A percentile compares a stretch with the other conserved stretches of the same genome.
phyloP scores from a whole-genome alignment of 2,888 invertebrate genomes.

The Koerneria pararmatus region DNA sequence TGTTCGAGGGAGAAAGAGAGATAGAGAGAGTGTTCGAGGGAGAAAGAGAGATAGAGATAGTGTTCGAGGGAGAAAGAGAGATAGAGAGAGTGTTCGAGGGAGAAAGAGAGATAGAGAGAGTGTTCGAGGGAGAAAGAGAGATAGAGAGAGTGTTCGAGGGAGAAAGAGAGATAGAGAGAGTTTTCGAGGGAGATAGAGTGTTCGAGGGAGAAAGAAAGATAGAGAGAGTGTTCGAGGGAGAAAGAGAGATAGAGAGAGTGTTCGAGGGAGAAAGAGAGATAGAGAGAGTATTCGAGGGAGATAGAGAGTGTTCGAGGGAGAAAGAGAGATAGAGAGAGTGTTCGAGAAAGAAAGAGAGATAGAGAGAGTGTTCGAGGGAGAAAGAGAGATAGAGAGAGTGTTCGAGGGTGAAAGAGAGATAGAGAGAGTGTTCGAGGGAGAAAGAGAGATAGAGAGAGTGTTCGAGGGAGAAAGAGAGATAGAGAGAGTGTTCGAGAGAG shows the following conservation, averaged over 20 bases:
- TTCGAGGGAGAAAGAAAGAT: background rate
- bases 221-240: background rate
- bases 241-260: background rate
- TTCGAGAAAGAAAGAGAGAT: background rate
- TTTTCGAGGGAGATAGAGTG: too few species aligned
- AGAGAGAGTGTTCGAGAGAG: too few species aligned
- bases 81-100: background rate
- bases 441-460: background rate
- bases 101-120: background rate
- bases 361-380: background rate
- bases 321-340: background rate
- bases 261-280: background rate
- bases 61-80: background rate
- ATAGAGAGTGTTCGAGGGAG: background rate
- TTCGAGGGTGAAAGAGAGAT: background rate
- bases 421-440: too few species aligned
- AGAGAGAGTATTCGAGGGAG: background rate
- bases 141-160: background rate
- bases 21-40: background rate
- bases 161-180: too few species aligned
- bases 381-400: background rate
- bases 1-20: background rate
- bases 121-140: background rate
- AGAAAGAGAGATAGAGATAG: background rate
- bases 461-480: background rate